Evolutionary conservation across 2,113 vertebrate species (phyloP).

Genomic region (Stigmatopora argus): DNA sequence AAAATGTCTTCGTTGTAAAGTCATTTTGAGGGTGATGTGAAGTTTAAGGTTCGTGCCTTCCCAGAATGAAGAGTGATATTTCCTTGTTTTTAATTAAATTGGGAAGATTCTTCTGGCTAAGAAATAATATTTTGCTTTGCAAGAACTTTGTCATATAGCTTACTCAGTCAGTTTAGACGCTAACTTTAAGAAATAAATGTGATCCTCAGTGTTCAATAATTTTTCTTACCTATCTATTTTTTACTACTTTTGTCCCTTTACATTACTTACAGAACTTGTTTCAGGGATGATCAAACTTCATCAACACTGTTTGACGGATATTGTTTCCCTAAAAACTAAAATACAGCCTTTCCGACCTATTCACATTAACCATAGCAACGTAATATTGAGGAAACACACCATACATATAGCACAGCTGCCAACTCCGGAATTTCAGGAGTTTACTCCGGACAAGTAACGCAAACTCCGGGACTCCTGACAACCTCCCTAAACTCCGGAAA

Average conservation of each 20-base stretch:
- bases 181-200: too few species aligned
- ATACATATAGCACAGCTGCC: not conserved
- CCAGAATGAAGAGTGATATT: not conserved
- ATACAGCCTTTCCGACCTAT: not conserved
- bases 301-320: not conserved
- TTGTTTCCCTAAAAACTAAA: too few species aligned
- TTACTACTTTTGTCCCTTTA: not conserved
- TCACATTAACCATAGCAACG: not conserved
- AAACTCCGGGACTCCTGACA: too few species aligned
- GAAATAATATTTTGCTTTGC: too few species aligned
- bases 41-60: not conserved
- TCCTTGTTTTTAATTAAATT: not conserved
- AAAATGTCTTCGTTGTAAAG: slow-evolving; percentile 23
- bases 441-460: too few species aligned
- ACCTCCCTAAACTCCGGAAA: too few species aligned
- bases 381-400: not conserved
- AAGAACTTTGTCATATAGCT: too few species aligned
- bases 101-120: too few species aligned
- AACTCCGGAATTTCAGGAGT: too few species aligned
- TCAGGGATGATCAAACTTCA: not conserved
- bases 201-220: not conserved
- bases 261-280: not conserved
- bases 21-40: slow-evolving; percentile 10
- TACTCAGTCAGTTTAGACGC: too few species aligned
- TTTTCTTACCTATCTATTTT: not conserved